Conservation (phyloP, 2,888 invertebrate species). For the Lycia hirtaria region DNA sequence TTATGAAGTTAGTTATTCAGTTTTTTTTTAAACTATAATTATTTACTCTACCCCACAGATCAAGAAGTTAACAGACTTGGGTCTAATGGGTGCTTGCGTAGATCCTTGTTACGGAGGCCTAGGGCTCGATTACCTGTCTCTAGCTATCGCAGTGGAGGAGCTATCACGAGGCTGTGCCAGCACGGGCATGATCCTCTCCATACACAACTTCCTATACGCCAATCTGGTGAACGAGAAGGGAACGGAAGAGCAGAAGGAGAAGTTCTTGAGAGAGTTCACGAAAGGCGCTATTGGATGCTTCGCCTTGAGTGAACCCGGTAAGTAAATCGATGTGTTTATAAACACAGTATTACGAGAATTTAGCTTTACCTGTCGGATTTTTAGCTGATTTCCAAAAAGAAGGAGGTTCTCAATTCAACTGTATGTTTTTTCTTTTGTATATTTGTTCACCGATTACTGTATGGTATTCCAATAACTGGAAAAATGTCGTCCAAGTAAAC, state of each 20-base stretch:
- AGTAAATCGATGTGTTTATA: slow-evolving; percentile 31
- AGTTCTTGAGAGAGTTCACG: slow-evolving; percentile 86
- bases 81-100: slow-evolving; percentile 89
- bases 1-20: too few species aligned
- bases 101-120: slow-evolving; percentile 88
- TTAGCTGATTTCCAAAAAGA: too few species aligned
- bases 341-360: too few species aligned
- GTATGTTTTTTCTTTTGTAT: too few species aligned
- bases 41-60: slow-evolving; percentile 77
- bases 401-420: too few species aligned
- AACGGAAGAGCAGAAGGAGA: slow-evolving; percentile 87
- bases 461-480: too few species aligned
- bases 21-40: too few species aligned
- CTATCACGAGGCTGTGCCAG: slow-evolving; percentile 91
- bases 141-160: slow-evolving; percentile 92
- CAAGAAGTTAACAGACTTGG: slow-evolving; percentile 88
- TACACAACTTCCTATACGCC: slow-evolving; percentile 91
- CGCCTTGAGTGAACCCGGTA: slow-evolving; percentile 92
- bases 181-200: slow-evolving; percentile 90
- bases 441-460: too few species aligned
- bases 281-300: slow-evolving; percentile 90
- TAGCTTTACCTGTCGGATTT: too few species aligned
- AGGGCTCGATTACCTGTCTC: slow-evolving; percentile 88
- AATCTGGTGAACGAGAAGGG: slow-evolving; percentile 89
- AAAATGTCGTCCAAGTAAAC: too few species aligned